These are phyloP conservation scores for Typhlichthys subterraneus DNA, from an alignment of 2,797 vertebrate genomes.

Conservation along the genomic window DNA sequence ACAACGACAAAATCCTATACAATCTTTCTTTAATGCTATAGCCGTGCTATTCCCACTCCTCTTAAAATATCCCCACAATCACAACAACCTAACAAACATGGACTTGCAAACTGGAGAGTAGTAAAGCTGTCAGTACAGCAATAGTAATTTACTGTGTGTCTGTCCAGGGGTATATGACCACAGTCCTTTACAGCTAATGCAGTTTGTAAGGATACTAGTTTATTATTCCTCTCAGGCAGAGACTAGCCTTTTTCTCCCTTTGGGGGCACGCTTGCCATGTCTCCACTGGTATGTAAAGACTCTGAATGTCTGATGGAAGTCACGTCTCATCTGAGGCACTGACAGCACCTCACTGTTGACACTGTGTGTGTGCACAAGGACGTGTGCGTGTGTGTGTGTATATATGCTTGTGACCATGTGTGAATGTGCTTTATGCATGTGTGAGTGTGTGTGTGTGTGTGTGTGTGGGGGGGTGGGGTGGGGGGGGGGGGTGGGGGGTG, in stretches of 20 bases:
- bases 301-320: constrained; percentile 33
- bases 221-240: constrained; percentile 12
- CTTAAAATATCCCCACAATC: too few species aligned
- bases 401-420: not conserved
- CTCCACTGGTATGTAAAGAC: constrained; percentile 39
- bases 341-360: constrained; percentile 1
- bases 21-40: too few species aligned
- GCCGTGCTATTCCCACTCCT: too few species aligned
- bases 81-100: not conserved
- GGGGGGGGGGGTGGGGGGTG: not conserved
- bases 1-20: too few species aligned
- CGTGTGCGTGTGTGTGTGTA: not conserved
- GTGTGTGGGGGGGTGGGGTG: too few species aligned
- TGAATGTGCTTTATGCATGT: not conserved
- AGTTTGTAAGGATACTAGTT: constrained; percentile 5
- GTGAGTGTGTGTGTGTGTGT: constrained; percentile 5
- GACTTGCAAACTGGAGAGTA: not conserved
- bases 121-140: constrained; percentile 4
- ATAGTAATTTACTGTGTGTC: constrained; percentile 2
- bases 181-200: not conserved
- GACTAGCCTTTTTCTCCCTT: constrained; percentile 11
- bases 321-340: constrained; percentile 20
- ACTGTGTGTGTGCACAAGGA: not conserved
- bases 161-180: not conserved
- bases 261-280: constrained; percentile 20